Evolutionary conservation across 1,140 invertebrate species (phyloP).

Genomic region (Drosophila subobscura): DNA sequence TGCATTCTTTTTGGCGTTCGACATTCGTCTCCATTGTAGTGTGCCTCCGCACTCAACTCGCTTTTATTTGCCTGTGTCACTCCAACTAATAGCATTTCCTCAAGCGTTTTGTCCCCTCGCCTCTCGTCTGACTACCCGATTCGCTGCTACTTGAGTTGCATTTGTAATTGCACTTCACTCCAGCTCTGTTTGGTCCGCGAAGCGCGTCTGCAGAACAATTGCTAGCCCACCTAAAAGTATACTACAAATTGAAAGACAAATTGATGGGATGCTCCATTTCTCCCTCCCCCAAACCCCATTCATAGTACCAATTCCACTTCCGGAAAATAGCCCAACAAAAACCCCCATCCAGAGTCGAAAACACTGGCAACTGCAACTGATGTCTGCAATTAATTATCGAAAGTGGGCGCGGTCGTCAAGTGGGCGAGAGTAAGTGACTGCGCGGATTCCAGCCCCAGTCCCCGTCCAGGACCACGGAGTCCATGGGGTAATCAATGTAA

Average conservation of each 20-base stretch:
- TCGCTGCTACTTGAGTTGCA: slow-evolving; percentile 73
- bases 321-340: slow-evolving; percentile 39
- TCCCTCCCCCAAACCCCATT: slow-evolving; percentile 1
- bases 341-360: slow-evolving; percentile 22
- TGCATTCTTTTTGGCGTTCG: slow-evolving; percentile 6
- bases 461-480: background rate
- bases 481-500: slow-evolving; percentile 78
- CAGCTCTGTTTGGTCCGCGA: slow-evolving; percentile 29
- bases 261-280: slow-evolving; percentile 77
- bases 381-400: slow-evolving; percentile 83
- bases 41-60: slow-evolving; percentile 6
- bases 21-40: too few species aligned
- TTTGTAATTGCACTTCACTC: slow-evolving; percentile 79
- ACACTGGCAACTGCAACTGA: slow-evolving; percentile 76
- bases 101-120: slow-evolving; percentile 1
- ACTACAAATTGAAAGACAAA: slow-evolving; percentile 70
- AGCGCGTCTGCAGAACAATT: slow-evolving; percentile 65
- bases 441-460: slow-evolving; percentile 11
- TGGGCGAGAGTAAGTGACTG: slow-evolving; percentile 67
- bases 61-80: slow-evolving; percentile 54
- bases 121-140: slow-evolving; percentile 7
- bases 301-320: background rate
- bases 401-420: slow-evolving; percentile 82
- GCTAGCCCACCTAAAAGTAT: slow-evolving; percentile 59
- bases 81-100: slow-evolving; percentile 38